These are phyloP conservation scores for Eolophus roseicapilla DNA, from an alignment of 2,113 vertebrate species.

Conservation along the genomic window DNA sequence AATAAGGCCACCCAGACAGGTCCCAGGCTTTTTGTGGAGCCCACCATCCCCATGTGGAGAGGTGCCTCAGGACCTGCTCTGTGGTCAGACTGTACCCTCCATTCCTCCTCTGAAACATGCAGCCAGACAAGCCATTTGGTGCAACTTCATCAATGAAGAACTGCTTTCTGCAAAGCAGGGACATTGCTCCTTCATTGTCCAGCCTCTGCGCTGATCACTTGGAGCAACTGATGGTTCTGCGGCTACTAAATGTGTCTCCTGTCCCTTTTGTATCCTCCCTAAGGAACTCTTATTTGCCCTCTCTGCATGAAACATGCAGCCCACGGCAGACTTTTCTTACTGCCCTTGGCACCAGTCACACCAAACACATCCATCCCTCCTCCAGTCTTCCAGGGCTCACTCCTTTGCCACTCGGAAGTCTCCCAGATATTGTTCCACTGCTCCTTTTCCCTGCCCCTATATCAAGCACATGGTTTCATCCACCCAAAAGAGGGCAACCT, in stretches of 20 bases:
- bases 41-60: neutral
- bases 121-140: neutral
- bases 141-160: neutral
- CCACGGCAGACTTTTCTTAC: neutral
- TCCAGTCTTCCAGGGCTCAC: neutral
- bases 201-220: neutral
- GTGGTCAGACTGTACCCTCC: neutral
- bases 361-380: neutral
- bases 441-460: neutral
- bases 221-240: neutral
- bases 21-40: neutral
- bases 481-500: neutral
- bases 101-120: neutral
- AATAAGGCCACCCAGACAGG: conserved; percentile 61
- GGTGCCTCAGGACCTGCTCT: neutral
- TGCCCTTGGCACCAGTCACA: neutral
- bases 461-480: neutral
- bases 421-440: neutral
- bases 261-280: neutral
- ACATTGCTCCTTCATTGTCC: neutral
- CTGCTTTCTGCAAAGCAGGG: neutral
- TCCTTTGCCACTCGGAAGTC: neutral
- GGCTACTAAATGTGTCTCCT: neutral
- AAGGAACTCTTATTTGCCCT: neutral
- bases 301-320: neutral